These are phyloP conservation scores for Trachythela sp. DNA, from an alignment of 64 coral and sea anemone genomes.

Conservation along the genomic window DNA sequence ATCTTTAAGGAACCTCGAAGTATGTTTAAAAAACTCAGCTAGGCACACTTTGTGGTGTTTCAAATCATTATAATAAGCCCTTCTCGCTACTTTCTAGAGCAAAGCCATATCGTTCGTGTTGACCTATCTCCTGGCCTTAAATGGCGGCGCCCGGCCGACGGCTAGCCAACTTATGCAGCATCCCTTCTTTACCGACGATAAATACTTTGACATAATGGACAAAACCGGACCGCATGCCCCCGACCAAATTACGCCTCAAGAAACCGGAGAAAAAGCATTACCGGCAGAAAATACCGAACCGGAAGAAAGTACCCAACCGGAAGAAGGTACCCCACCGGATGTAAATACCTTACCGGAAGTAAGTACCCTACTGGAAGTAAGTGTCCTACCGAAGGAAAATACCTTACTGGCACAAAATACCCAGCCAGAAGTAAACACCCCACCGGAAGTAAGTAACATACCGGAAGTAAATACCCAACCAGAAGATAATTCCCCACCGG, in stretches of 20 bases:
- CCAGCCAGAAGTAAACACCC: not conserved
- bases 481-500: not conserved
- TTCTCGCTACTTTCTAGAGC: not conserved
- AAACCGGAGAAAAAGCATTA: not conserved
- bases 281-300: not conserved
- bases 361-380: not conserved
- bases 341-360: not conserved
- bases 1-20: too few relatives aligned
- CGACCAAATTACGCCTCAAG: not conserved
- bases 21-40: too few relatives aligned
- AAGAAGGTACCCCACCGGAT: not conserved
- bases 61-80: too few relatives aligned
- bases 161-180: not conserved
- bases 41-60: too few relatives aligned
- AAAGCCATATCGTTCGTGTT: not conserved
- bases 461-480: not conserved
- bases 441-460: too few relatives aligned
- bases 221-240: not conserved
- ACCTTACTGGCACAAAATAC: not conserved
- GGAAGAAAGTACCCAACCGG: not conserved
- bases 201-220: not conserved
- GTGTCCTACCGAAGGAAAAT: not conserved
- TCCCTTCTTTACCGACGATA: not conserved
- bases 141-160: not conserved
- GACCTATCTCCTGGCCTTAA: not conserved